Percentiles rank a stretch among this genome's conserved stretches.
These are phyloP conservation scores for Diaphora mendica DNA, from an alignment of 2,888 invertebrate species.

Conservation along the genomic window DNA sequence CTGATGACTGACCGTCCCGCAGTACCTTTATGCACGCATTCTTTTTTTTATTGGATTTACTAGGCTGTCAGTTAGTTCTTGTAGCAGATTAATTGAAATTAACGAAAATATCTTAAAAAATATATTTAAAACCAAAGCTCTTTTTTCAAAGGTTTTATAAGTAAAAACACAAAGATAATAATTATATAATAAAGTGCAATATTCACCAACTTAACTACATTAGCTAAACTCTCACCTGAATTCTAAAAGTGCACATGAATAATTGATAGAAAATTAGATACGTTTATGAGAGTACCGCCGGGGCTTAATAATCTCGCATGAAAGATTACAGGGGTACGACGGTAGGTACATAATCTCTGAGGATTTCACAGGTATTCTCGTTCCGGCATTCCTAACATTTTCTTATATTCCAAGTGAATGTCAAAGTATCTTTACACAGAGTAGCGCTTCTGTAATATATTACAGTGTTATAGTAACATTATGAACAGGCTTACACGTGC, in stretches of 20 bases:
- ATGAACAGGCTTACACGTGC: not conserved
- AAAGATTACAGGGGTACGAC: not conserved
- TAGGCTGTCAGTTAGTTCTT: not conserved
- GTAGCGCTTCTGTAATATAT: not conserved
- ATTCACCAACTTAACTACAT: not conserved
- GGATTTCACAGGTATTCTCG: not conserved
- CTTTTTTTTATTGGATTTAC: not conserved
- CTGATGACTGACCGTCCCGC: not conserved
- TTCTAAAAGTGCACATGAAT: not conserved
- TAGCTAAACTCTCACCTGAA: not conserved
- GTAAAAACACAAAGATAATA: not conserved
- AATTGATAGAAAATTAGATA: not conserved
- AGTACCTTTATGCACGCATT: not conserved
- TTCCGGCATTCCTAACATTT: not conserved
- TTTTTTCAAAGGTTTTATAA: not conserved
- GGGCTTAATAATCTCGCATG: not conserved
- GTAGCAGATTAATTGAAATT: not conserved
- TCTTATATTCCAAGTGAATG: not conserved
- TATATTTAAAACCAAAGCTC: too few species aligned
- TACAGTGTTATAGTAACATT: too few species aligned
- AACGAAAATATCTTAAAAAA: not conserved
- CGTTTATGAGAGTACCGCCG: not conserved
- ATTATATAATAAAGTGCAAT: not conserved
- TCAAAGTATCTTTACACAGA: not conserved
- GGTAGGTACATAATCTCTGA: conserved; percentile 1